phyloP scores from a whole-genome alignment of 2,888 invertebrate genomes.

The Orthosia gothica region DNA sequence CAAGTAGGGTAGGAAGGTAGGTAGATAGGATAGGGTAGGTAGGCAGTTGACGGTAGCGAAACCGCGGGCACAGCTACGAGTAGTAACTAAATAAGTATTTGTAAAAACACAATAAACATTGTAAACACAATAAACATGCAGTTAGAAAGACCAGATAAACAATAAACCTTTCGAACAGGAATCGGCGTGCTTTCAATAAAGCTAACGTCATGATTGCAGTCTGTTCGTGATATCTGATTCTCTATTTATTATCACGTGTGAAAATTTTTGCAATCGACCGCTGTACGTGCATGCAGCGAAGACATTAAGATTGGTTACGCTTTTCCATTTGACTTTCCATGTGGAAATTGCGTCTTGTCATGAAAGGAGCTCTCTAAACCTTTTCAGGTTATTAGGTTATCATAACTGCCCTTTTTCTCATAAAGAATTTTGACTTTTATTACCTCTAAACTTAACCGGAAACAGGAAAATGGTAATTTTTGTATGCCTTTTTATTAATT shows the following conservation, averaged over 20 bases:
- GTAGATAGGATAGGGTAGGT: no score
- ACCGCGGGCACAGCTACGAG: no score
- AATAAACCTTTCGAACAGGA: constrained; percentile 20
- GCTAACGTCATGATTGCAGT: constrained; percentile 49
- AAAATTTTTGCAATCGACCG: constrained; percentile 81
- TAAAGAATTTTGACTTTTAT: constrained; percentile 76
- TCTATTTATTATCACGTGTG: constrained; percentile 80
- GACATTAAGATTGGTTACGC: constrained; percentile 89
- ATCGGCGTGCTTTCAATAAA: constrained; percentile 37
- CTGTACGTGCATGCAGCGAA: constrained; percentile 84
- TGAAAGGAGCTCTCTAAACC: constrained; percentile 83
- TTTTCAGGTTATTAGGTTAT: constrained; percentile 88
- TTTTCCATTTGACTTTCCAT: constrained; percentile 88
- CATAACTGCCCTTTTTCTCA: constrained; percentile 76
- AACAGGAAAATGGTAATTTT: constrained; percentile 48
- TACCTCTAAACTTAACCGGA: constrained; percentile 66
- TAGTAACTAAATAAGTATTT: no score
- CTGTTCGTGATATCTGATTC: constrained; percentile 57
- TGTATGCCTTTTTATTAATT: constrained; percentile 55
- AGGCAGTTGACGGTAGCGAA: no score
- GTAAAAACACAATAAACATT: constrained; percentile 4
- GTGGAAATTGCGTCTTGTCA: constrained; percentile 89
- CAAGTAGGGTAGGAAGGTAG: no score
- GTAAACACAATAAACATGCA: neutral
- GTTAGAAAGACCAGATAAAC: constrained; percentile 6